A percentile compares a stretch with the other conserved stretches of the same genome.
Conservation (phyloP, 35 echinoderm and acorn worm species). For the Diadema setosum region DNA sequence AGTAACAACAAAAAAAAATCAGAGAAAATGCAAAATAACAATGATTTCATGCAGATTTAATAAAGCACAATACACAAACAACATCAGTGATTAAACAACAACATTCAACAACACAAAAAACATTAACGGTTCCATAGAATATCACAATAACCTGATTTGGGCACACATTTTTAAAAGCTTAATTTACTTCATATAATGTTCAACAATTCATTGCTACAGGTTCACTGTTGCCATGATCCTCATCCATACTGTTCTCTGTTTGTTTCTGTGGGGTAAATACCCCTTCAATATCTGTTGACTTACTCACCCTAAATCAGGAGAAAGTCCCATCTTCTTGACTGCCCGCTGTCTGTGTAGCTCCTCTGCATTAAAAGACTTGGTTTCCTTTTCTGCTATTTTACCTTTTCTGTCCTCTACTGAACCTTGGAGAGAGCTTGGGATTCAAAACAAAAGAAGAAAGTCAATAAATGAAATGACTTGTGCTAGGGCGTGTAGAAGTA, state of each 20-base stretch:
- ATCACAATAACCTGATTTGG: background rate
- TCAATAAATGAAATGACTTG: too few species aligned
- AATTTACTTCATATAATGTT: background rate
- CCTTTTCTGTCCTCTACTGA: background rate
- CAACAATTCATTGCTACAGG: background rate
- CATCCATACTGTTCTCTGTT: too few species aligned
- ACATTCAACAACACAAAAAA: background rate
- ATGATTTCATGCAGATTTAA: too few species aligned
- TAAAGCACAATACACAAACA: too few species aligned
- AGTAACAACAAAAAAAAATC: too few species aligned
- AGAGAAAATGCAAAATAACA: too few species aligned
- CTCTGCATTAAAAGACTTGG: background rate
- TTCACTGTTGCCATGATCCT: background rate
- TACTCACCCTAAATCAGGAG: constrained; percentile 20
- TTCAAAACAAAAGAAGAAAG: too few species aligned
- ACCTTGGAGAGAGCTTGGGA: too few species aligned
- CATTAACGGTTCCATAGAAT: background rate
- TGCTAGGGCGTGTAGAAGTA: too few species aligned
- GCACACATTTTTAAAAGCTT: background rate
- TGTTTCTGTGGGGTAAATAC: too few species aligned
- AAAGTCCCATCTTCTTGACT: background rate
- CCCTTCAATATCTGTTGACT: too few species aligned
- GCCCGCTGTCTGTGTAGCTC: background rate
- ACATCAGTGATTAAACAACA: too few species aligned
- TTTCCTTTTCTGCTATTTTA: background rate